Evolutionary conservation across 2,797 vertebrate species (phyloP), one percentile per base, ranked within the genome.

Genomic region (Xiphorhynchus erythropygius): DNA sequence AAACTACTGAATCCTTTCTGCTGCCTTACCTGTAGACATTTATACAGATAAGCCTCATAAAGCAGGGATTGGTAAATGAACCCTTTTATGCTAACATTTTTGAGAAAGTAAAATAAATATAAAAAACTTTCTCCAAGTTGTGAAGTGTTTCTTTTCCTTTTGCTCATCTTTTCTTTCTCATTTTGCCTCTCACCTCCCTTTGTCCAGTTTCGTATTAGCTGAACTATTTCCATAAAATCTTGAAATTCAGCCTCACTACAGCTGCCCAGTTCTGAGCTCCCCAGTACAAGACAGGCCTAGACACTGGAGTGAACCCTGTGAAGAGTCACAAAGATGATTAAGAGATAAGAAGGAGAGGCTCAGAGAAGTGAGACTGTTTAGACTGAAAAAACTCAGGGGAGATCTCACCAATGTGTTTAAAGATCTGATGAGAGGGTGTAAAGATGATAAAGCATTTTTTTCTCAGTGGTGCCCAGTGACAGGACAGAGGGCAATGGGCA

Each of bases 41-140:
- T n/a, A 75, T 37, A 47, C 0, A 73, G 55, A 65, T 19, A 87
- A 91, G 37, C 12, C 27, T 53, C 47, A 82, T 30, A 16, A 71
- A 78, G 56, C 11, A 33, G 15, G 5, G 33, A 70, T 0, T 53
- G 17, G 59, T 8, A 83, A 68, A 80, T 11, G 0, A 70, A 74
- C 5, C 1, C 11, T 55, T 68, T 67, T 13, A 74, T 3, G 10
- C 12, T 10, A 47, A 32, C 0, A 0, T 60, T 85, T 70, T 39
- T 35, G 5, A 80, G 44, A 76, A 79, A 67, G 55, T 22, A 63
- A 89, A 76, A 65, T 35, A 67, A 50, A 32, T 13, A 53, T 30
- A 64, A 68, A 74, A 90, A 89, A 32, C 4, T 44, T 22, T 3
- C 10, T 80, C 13, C 27, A 62, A 39, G 5, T 30, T 76, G 27